These are phyloP conservation scores for Stomatorhinus walkeri DNA, from an alignment of 2,797 vertebrate species.

Conservation along the genomic window DNA sequence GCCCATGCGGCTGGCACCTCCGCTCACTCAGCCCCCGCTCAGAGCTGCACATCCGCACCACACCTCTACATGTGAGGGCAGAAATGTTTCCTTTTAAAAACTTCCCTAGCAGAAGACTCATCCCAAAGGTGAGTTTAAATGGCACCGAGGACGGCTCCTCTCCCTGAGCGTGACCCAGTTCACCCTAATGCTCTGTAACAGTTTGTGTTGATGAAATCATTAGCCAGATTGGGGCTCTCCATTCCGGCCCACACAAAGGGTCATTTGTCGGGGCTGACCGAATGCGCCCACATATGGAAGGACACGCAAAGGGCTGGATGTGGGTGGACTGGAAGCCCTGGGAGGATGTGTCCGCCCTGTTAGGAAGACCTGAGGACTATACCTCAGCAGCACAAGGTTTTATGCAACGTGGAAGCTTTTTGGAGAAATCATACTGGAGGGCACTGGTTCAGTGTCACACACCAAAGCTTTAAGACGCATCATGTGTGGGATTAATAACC, in stretches of 20 bases:
- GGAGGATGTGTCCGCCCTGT: neutral
- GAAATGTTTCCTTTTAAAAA: neutral
- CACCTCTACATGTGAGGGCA: neutral
- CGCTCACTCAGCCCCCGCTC: neutral
- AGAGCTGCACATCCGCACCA: neutral
- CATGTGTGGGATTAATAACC: neutral
- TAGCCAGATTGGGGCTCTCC: neutral
- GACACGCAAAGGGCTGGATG: neutral
- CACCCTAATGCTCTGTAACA: neutral
- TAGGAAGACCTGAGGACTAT: neutral
- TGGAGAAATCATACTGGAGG: neutral
- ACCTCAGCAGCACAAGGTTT: neutral
- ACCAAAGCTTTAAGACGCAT: neutral
- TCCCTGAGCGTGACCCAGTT: neutral
- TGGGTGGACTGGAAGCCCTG: neutral
- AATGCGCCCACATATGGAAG: neutral
- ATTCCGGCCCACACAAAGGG: neutral
- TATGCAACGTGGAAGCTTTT: neutral
- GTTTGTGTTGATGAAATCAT: neutral
- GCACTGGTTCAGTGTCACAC: neutral
- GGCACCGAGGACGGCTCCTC: neutral
- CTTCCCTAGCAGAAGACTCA: neutral
- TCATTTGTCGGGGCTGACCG: neutral
- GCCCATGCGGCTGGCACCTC: neutral
- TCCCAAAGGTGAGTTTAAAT: neutral